phyloP scores from a whole-genome alignment of 2,888 invertebrate species.

The Octonoba sinensis region DNA sequence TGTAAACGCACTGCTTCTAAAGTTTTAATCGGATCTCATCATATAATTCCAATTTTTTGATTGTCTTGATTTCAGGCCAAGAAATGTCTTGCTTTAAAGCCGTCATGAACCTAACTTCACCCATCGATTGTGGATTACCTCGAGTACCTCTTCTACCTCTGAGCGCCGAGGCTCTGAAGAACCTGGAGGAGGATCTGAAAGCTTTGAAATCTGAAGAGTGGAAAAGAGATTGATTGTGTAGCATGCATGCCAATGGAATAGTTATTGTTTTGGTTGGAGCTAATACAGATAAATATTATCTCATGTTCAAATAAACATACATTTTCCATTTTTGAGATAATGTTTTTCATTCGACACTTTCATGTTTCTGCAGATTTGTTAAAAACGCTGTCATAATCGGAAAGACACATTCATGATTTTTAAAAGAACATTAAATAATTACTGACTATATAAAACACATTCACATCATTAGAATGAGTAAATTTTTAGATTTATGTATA shows the following conservation, averaged over 20 bases:
- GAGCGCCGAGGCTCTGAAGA: constrained; percentile 14
- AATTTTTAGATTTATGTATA: too few species aligned
- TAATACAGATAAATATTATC: background rate
- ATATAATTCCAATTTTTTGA: too few species aligned
- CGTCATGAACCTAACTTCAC: constrained; percentile 46
- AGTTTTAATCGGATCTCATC: too few species aligned
- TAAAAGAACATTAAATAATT: too few species aligned
- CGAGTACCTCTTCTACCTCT: constrained; percentile 50
- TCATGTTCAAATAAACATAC: background rate
- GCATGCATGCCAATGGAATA: background rate
- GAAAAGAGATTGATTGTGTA: constrained; percentile 4
- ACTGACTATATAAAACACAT: too few species aligned
- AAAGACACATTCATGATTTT: too few species aligned
- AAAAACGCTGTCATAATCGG: too few species aligned
- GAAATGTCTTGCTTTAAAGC: constrained; percentile 50
- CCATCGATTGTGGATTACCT: constrained; percentile 47
- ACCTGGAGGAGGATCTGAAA: constrained; percentile 43
- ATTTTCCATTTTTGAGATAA: background rate
- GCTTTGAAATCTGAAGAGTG: constrained; percentile 31
- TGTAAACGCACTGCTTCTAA: too few species aligned
- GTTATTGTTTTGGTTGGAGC: background rate
- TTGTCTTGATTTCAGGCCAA: constrained; percentile 27
- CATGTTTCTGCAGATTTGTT: too few species aligned
- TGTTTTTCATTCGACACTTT: too few species aligned
- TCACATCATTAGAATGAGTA: too few species aligned